Base-by-base conservation (phyloP, 2,888 invertebrate genomes). In the Ophioninae sp. region DNA sequence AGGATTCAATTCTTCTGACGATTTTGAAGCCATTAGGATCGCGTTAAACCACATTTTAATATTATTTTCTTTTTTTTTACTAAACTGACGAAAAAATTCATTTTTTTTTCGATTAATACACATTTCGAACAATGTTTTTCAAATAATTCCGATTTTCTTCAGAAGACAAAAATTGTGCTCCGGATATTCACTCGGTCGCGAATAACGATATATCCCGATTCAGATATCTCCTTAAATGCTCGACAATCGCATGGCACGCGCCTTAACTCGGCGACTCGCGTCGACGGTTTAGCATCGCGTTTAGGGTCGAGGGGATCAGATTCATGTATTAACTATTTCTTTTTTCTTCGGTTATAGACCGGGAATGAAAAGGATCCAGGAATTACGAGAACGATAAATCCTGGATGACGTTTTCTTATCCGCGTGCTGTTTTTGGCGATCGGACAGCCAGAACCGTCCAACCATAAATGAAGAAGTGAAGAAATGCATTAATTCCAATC, bases 151-250 rank as follows among this genome's bases (percentile, higher is more conserved):
- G 30, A 30, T 30, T 30, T 30, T 30, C 30, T 30, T 30, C 30
- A 30, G 30, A 30, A 30, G 30, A 30, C 30, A 30, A 3, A 2
- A 2, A 3, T 30, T 30, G 30, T 13, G 51, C 59, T 59, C 59
- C 59, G 59, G 20, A 10, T 59, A 51, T 58, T n/a, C 22, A 67
- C 68, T 39, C 59, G 44, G 73, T 68, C 63, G 56, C 30, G 75
- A 84, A 81, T 67, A 75, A 81, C 84, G 73, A 81, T 83, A 30
- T 3, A 85, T 84, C 86, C 88, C 86, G 88, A 90, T 90, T 89
- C 87, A 88, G 87, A 86, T 85, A 84, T 87, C 85, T 85, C 88
- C 89, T 86, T 90, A 90, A 90, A 87, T 82, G 87, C 73, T 76
- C 77, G 85, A 87, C 86, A 85, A 87, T 87, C 82, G 83, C 80